A percentile compares a stretch with the other conserved stretches of the same genome.
phyloP scores from a whole-genome alignment of 2,888 invertebrate species.

The Eupithecia insigniata region DNA sequence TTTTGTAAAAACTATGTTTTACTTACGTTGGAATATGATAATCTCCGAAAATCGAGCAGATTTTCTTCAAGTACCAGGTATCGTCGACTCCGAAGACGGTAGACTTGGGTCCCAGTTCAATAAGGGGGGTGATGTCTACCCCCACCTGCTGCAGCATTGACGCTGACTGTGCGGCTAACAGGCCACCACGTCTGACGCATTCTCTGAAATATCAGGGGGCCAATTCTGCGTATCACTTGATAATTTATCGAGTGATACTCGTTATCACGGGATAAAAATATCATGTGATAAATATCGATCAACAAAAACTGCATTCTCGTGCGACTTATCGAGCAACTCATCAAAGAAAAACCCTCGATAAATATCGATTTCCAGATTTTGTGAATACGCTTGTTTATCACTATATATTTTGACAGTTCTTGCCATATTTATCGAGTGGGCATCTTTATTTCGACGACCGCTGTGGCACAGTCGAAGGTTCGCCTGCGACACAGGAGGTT shows the following conservation, averaged over 20 bases:
- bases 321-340: too few species aligned
- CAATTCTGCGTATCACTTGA: too few species aligned
- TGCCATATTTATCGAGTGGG: too few species aligned
- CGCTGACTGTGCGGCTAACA: constrained; percentile 18
- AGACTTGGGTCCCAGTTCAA: constrained; percentile 33
- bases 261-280: too few species aligned
- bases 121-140: constrained; percentile 32
- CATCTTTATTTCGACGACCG: background rate
- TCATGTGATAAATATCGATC: too few species aligned
- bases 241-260: too few species aligned
- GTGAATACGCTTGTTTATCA: too few species aligned
- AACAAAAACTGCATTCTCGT: too few species aligned
- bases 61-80: constrained; percentile 57
- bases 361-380: too few species aligned
- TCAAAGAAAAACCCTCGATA: too few species aligned
- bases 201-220: constrained; percentile 19
- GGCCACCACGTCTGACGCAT: constrained; percentile 24
- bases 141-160: constrained; percentile 22
- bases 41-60: constrained; percentile 62
- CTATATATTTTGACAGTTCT: too few species aligned
- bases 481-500: background rate
- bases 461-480: background rate
- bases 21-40: constrained; percentile 45
- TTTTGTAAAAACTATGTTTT: background rate
- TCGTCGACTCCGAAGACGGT: constrained; percentile 47